These are phyloP conservation scores for Actias luna DNA, from an alignment of 2,888 invertebrate species.

Conservation along the genomic window DNA sequence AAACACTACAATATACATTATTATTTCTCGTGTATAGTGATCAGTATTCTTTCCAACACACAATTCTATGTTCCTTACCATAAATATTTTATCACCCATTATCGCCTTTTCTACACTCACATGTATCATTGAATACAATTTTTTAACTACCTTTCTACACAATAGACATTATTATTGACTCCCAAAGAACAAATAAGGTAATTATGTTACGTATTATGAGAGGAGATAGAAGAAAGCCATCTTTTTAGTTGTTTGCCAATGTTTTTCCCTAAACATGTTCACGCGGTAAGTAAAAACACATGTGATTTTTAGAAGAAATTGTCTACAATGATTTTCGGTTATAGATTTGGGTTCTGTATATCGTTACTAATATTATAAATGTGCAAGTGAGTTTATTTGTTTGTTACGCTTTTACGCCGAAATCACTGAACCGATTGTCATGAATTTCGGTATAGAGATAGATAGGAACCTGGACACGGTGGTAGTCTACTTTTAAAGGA, in stretches of 20 bases:
- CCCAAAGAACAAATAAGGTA: not conserved
- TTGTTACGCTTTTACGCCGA: too few species aligned
- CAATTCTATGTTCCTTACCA: too few species aligned
- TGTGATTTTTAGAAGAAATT: conserved; percentile 5
- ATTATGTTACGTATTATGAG: not conserved
- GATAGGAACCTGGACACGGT: too few species aligned
- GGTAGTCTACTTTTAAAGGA: too few species aligned
- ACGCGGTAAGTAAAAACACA: conserved; percentile 11
- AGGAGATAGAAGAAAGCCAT: not conserved
- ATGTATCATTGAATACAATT: not conserved
- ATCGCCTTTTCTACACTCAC: not conserved
- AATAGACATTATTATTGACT: not conserved
- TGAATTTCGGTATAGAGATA: too few species aligned
- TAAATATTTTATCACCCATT: not conserved
- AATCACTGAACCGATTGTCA: too few species aligned
- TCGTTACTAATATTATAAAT: not conserved
- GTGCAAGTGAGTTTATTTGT: too few species aligned
- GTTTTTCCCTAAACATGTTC: conserved; percentile 11
- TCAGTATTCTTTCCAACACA: too few species aligned
- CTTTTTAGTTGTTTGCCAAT: conserved; percentile 3
- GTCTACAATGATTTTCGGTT: not conserved
- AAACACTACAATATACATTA: too few species aligned
- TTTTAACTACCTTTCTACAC: not conserved
- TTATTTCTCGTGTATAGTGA: too few species aligned
- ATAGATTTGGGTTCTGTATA: not conserved